Base-by-base conservation (phyloP, 2,113 vertebrate species). In the Petromus typicus region DNA sequence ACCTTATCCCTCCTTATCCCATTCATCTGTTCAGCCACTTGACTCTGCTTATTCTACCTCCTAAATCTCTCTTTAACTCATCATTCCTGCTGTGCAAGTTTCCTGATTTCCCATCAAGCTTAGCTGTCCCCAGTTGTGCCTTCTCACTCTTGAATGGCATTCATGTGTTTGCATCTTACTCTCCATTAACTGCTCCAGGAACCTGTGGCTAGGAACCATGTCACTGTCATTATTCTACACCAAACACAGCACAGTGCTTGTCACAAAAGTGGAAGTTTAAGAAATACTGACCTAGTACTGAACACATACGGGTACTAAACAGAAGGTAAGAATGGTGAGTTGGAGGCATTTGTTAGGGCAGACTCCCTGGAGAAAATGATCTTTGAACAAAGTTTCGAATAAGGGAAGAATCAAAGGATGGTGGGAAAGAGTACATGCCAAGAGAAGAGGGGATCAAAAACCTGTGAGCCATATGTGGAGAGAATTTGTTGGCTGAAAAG, bases 131-230 rank as follows among this genome's bases (percentile, higher is more conserved):
- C 37, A 63, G 66, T 30, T 86, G 45, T 64, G 37, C 5, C 73
- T 94, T 67, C 63, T 92, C 67, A 59, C 69, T 87, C 67, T 56
- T 89, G 51, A 80, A 89, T 93, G 51, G 25, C 43, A 89, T 80
- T 80, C 59, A 54, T 30, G 8, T 40, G n/a, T 82, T 92, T 95
- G 59, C 85, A 20, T 93, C 71, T 85, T 73, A 79, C 12, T 75
- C 61, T 23, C 32, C 56, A 57, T 48, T 83, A 89, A 86, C 22
- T 16, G 40, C 59, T 59, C 76, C 69, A 40, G 34, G n/a, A 2
- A 11, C 27, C 37, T 86, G 30, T 59, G 32, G 23, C 32, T 20
- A 71, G 51, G 40, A 22, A 59, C 34, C n/a, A 43, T 40, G 7
- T 64, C 48, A 30, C 61, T 71, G 20, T 75, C 66, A 51, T 69